Conservation (phyloP, 2,797 vertebrate species). For the Anabacerthia variegaticeps region DNA sequence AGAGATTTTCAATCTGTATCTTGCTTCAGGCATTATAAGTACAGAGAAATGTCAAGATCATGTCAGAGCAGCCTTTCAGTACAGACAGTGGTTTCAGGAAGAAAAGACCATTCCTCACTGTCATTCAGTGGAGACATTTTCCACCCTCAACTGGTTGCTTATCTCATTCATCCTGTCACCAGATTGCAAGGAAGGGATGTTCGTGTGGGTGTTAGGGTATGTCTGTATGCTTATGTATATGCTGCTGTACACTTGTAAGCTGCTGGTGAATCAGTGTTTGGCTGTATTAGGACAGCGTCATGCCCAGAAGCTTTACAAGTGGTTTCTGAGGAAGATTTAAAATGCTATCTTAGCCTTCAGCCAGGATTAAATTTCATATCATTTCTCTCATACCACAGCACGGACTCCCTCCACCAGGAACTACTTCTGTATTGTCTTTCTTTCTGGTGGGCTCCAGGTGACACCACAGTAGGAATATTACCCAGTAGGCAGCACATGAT, state of each 20-base stretch:
- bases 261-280: conserved; percentile 34
- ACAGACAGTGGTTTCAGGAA: neutral
- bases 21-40: neutral
- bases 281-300: neutral
- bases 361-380: neutral
- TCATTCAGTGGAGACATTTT: neutral
- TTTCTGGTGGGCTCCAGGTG: neutral
- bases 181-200: neutral
- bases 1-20: neutral
- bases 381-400: neutral
- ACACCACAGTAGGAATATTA: neutral
- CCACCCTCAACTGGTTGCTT: neutral
- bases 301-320: conserved; percentile 27
- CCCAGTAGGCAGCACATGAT: neutral
- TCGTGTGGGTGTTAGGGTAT: neutral
- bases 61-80: neutral
- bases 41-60: neutral
- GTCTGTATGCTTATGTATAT: neutral
- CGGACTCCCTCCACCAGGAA: neutral
- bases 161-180: neutral
- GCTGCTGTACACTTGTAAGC: neutral
- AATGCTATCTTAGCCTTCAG: neutral
- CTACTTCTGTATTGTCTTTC: neutral
- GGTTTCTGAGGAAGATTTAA: neutral
- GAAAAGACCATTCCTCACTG: neutral